Evolutionary conservation across 2,888 invertebrate species (phyloP).

Genomic region (Tachina fera): DNA sequence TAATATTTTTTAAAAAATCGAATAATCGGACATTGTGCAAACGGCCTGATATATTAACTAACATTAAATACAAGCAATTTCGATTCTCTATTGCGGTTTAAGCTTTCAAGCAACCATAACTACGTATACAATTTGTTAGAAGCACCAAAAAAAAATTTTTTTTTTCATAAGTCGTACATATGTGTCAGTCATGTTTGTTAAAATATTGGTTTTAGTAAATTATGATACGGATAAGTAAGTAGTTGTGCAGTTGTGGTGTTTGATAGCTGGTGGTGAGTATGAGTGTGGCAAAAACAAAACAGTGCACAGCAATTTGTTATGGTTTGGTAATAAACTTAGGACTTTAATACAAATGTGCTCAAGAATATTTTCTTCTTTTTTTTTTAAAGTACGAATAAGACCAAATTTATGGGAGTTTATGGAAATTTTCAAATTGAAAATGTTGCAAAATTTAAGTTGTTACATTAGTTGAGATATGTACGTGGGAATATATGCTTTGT

Average conservation of each 20-base stretch:
- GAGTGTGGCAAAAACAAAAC: slow-evolving; percentile 21
- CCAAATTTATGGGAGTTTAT: slow-evolving; percentile 47
- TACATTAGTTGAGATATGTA: slow-evolving; percentile 11
- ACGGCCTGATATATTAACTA: no score
- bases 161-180: not conserved
- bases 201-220: slow-evolving; percentile 23
- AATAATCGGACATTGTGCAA: no score
- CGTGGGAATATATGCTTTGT: not conserved
- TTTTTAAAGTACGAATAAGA: not conserved
- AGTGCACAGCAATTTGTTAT: slow-evolving; percentile 17
- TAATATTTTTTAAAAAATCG: no score
- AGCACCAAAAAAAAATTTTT: not conserved
- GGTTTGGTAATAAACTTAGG: slow-evolving; percentile 35
- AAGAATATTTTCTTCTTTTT: slow-evolving; percentile 15
- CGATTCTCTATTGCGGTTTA: slow-evolving; percentile 29
- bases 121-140: slow-evolving; percentile 1
- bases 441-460: slow-evolving; percentile 25
- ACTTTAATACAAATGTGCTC: slow-evolving; percentile 28
- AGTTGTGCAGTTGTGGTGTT: not conserved
- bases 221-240: not conserved
- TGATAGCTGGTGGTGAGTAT: slow-evolving; percentile 5
- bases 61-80: not conserved
- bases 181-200: slow-evolving; percentile 14
- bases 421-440: slow-evolving; percentile 29
- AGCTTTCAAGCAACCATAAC: slow-evolving; percentile 27